Conservation (phyloP, 2,113 vertebrate genomes). For the Canis aureus region DNA sequence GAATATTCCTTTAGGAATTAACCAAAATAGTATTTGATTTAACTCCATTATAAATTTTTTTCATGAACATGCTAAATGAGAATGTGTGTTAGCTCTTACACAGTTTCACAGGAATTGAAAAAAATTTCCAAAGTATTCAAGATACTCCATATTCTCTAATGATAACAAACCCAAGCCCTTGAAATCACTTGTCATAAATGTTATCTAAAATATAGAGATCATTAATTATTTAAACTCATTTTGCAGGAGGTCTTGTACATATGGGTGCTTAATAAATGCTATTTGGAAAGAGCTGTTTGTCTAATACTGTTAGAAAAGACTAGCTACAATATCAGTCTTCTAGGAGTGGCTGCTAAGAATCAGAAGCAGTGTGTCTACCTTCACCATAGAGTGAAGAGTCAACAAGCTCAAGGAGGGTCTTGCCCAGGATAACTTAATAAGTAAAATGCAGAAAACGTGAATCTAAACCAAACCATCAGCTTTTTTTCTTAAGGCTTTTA, state of each 20-base stretch:
- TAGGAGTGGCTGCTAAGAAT: not conserved
- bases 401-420: constrained; percentile 28
- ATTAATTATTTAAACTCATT: constrained; percentile 22
- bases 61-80: constrained; percentile 8
- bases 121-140: not conserved
- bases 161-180: not conserved
- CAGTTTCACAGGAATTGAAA: constrained; percentile 37
- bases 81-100: not conserved
- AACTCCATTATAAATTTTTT: not conserved
- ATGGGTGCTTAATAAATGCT: constrained; percentile 56
- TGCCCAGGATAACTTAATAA: not conserved
- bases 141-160: not conserved
- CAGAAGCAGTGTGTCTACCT: not conserved
- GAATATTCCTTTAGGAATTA: constrained; percentile 15
- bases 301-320: constrained; percentile 19
- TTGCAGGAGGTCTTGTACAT: not conserved
- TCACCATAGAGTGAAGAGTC: not conserved
- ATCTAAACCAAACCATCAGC: not conserved
- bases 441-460: constrained; percentile 22
- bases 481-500: not conserved
- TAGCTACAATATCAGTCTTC: not conserved
- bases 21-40: not conserved
- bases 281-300: constrained; percentile 7
- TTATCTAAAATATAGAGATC: constrained; percentile 4
- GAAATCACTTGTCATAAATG: constrained; percentile 39